Evolutionary conservation across 2,888 invertebrate species (phyloP).

Genomic region (Eledone cirrhosa): DNA sequence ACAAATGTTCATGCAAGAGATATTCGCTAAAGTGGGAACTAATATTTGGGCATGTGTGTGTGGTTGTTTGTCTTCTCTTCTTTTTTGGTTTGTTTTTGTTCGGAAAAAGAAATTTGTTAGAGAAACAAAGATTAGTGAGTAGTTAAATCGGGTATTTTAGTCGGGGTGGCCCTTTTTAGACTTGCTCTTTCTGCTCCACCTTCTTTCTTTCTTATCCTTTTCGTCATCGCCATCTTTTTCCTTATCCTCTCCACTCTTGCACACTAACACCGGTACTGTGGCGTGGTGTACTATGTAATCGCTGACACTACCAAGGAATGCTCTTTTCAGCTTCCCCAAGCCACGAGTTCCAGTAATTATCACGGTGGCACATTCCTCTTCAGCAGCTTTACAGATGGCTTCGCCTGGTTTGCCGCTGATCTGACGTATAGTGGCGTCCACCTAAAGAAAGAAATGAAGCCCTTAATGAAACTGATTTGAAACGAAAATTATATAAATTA

Average conservation of each 20-base stretch:
- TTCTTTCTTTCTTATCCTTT: slow-evolving; percentile 18
- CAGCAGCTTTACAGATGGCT: neutral
- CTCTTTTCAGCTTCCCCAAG: slow-evolving; percentile 3
- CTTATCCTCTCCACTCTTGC: slow-evolving; percentile 4
- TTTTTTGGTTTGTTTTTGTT: too few relatives aligned
- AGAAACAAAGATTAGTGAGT: too few relatives aligned
- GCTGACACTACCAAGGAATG: slow-evolving; percentile 26
- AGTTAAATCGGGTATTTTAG: neutral
- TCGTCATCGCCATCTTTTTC: slow-evolving; percentile 6
- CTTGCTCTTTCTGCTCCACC: slow-evolving; percentile 23
- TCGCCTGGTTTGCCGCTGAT: slow-evolving; percentile 22
- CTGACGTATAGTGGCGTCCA: slow-evolving; percentile 21
- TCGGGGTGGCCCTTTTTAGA: slow-evolving; percentile 26
- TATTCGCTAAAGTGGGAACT: too few relatives aligned
- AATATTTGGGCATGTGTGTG: too few relatives aligned
- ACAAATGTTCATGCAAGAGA: too few relatives aligned
- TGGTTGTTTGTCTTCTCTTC: too few relatives aligned
- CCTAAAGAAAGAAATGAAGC: neutral
- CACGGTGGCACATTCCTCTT: slow-evolving; percentile 18
- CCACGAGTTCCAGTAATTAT: slow-evolving; percentile 22
- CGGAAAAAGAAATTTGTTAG: too few relatives aligned
- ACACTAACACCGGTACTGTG: slow-evolving; percentile 24
- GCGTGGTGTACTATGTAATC: slow-evolving; percentile 28
- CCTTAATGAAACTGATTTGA: too few relatives aligned
- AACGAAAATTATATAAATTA: too few relatives aligned